These are phyloP conservation scores for Cephalopterus ornatus DNA, from an alignment of 2,113 vertebrate species.

Conservation along the genomic window DNA sequence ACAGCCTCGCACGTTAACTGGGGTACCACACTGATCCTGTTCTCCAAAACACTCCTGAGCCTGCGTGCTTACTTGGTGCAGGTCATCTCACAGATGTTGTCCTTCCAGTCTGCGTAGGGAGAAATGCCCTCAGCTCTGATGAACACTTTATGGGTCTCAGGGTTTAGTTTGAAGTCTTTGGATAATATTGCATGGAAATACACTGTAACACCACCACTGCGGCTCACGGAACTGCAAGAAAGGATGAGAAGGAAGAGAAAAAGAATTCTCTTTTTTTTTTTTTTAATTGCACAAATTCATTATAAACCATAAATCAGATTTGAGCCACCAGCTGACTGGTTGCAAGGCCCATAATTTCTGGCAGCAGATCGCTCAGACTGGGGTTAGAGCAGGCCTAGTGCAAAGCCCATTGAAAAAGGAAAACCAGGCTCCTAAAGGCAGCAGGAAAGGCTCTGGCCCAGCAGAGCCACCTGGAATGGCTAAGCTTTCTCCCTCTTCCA, in stretches of 20 bases:
- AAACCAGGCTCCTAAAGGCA: not conserved
- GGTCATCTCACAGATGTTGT: constrained; percentile 39
- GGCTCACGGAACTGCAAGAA: not conserved
- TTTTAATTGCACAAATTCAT: not conserved
- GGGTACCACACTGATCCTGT: not conserved
- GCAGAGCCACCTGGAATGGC: not conserved
- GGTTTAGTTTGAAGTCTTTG: constrained; percentile 79
- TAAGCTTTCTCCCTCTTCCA: not conserved
- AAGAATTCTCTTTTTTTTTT: not conserved
- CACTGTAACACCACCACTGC: constrained; percentile 64
- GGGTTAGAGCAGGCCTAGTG: not conserved
- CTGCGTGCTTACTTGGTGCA: constrained; percentile 10
- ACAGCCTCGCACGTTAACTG: accelerated
- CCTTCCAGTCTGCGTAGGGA: not conserved
- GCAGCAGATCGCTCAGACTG: not conserved
- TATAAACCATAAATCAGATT: not conserved
- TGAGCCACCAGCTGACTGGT: not conserved
- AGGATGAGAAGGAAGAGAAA: not conserved
- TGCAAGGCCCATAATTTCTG: not conserved
- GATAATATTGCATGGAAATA: constrained; percentile 90
- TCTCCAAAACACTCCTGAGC: not conserved
- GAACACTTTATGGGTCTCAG: constrained; percentile 45
- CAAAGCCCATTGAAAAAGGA: not conserved
- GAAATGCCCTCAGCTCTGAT: constrained; percentile 58
- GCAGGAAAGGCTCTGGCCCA: not conserved